phyloP scores from a whole-genome alignment of 2,113 vertebrate genomes.

The Poeciliopsis occidentalis region DNA sequence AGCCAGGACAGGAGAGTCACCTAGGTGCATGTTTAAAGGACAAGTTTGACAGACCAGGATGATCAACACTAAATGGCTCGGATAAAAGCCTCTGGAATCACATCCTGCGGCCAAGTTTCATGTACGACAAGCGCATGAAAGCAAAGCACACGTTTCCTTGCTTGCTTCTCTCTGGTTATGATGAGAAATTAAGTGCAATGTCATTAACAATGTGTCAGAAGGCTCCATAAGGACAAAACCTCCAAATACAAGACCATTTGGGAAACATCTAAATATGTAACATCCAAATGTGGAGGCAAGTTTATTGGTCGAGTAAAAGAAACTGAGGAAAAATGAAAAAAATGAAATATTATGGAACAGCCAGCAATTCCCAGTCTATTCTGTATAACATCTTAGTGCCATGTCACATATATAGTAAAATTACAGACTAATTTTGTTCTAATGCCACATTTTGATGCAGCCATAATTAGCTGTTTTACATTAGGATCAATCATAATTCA shows the following conservation, averaged over 20 bases:
- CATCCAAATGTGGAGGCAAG: no score
- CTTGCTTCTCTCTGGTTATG: not conserved
- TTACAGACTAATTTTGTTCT: not conserved
- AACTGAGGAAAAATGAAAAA: no score
- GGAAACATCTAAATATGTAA: not conserved
- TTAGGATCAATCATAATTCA: not conserved
- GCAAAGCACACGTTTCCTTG: not conserved
- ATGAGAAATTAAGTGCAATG: not conserved
- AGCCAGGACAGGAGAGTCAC: slow-evolving; percentile 38
- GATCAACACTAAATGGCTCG: not conserved
- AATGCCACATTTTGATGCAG: not conserved
- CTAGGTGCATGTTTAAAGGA: slow-evolving; percentile 39
- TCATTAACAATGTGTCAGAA: not conserved
- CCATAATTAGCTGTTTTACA: not conserved
- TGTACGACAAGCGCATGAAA: not conserved
- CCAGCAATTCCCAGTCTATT: no score
- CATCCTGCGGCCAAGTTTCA: not conserved
- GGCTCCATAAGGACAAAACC: not conserved
- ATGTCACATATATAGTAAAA: no score
- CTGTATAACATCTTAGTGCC: no score
- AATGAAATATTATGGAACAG: no score
- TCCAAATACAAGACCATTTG: not conserved
- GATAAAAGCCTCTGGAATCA: slow-evolving; percentile 28
- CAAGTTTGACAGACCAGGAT: slow-evolving; percentile 36
- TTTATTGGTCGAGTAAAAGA: no score